A percentile compares a stretch with the other conserved stretches of the same genome.
Evolutionary conservation across 2,888 invertebrate species (phyloP).

Genomic region (Catonia carolina): DNA sequence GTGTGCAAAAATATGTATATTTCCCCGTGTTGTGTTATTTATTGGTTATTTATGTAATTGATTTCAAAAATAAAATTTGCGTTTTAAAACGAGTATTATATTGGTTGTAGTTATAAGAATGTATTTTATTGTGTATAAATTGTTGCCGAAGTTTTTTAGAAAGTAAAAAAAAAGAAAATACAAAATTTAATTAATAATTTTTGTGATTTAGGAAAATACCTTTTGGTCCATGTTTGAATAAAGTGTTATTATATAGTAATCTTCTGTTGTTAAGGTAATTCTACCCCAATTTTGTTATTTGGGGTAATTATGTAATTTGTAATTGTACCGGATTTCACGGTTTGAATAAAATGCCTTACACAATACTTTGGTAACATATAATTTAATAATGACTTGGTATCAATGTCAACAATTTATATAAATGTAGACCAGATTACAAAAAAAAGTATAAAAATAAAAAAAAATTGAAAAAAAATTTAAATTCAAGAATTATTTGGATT

Average conservation of each 20-base stretch:
- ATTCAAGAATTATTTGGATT: no score
- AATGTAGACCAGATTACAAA: no score
- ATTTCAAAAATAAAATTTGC: not conserved
- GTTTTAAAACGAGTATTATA: constrained; percentile 8
- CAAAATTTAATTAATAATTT: constrained; percentile 31
- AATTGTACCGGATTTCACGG: constrained; percentile 21
- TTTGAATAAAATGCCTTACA: constrained; percentile 27
- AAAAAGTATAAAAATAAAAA: no score
- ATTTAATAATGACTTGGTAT: constrained; percentile 7
- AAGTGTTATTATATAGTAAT: constrained; percentile 16
- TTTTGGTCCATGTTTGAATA: constrained; percentile 34
- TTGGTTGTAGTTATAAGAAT: constrained; percentile 8
- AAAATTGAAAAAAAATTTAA: no score
- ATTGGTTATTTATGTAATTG: no score
- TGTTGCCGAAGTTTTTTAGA: constrained; percentile 33
- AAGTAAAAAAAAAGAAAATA: constrained; percentile 28
- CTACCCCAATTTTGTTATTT: not conserved
- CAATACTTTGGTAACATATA: no score
- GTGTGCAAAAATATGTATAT: constrained; percentile 17
- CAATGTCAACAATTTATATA: constrained; percentile 15
- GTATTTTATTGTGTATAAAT: constrained; percentile 32
- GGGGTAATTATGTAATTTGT: constrained; percentile 19
- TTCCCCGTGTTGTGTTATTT: constrained; percentile 25
- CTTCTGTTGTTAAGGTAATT: no score
- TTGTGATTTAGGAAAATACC: constrained; percentile 33